Evolutionary conservation across 92 coral and sea anemone species (phyloP), one percentile per base, ranked within the genome.

Genomic region (Epizoanthus rinbou): DNA sequence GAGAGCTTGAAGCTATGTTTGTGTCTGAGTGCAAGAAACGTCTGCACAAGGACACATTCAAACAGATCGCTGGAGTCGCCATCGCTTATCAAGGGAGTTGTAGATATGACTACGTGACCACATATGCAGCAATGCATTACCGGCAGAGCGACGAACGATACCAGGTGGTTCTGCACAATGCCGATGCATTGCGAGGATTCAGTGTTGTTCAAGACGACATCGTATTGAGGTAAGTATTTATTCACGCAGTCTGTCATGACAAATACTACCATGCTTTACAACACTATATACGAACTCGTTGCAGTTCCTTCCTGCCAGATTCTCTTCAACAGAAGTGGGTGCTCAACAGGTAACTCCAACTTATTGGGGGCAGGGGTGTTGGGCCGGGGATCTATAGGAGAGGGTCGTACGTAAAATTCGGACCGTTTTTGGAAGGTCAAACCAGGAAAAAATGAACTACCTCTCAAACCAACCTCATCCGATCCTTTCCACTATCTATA

Each of bases 141-240:
- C 73, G 87, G 69, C 73, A 37, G 8, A 85, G 86, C 57, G 56
- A 70, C 14, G 89, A 89, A 81, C 76, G 76, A 24, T 85, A 80
- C 64, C 88, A 89, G 31, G 80, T 89, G 67, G 92, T 89, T 5
- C 84, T 89, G 0, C 66, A 89, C 87, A 89, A 89, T 53, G 45
- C 71, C 16, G 39, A 28, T 35, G 92, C 92, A 9, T 10, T 85
- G 2, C 80, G 80, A 47, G 87, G 84, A 28, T 85, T 22, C 66
- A 85, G 86, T 73, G 75, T 43, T 41, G 92, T 89, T 67, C 75
- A 75, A 19, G 92, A 89, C 69, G 92, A 85, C 5, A 52, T 89
- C 16, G 73, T 89, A 11, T 80, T 89, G 64, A 59, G 64, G 64
- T 59, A 59, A 59, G 24, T 59, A n/a, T 50, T 11, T 50, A 50